A percentile compares a stretch with the other conserved stretches of the same genome.
Conservation (phyloP, 2,888 invertebrate genomes). For the Synergus japonicus region DNA sequence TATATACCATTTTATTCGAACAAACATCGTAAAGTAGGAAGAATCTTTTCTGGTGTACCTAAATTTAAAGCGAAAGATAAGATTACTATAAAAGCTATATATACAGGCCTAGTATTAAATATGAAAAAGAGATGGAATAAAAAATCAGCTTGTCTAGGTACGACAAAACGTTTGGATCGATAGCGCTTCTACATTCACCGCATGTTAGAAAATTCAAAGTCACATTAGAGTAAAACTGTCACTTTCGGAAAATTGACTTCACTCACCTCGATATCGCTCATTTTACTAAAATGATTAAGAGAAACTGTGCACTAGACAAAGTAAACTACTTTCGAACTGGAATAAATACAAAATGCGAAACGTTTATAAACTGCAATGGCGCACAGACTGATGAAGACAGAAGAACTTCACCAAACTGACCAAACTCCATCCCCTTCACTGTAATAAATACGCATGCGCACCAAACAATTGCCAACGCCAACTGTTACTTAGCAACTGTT, state of each 20-base stretch:
- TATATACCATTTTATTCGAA: neutral
- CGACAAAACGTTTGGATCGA: slow-evolving; percentile 43
- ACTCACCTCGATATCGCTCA: slow-evolving; percentile 72
- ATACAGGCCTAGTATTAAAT: neutral
- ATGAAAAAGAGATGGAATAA: neutral
- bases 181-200: slow-evolving; percentile 45
- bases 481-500: slow-evolving; percentile 22
- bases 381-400: slow-evolving; percentile 15
- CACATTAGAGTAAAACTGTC: neutral
- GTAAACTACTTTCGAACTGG: neutral
- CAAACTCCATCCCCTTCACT: neutral
- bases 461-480: neutral
- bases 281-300: slow-evolving; percentile 44
- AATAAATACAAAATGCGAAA: neutral
- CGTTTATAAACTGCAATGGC: slow-evolving; percentile 33
- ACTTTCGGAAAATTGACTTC: neutral
- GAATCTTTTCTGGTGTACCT: neutral
- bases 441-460: neutral
- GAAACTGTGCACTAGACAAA: slow-evolving; percentile 2
- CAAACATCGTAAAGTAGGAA: neutral
- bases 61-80: neutral
- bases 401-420: too few species aligned
- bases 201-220: slow-evolving; percentile 16
- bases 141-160: slow-evolving; percentile 7
- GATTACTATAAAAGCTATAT: neutral